Evolutionary conservation across 2,113 vertebrate species (phyloP).

Genomic region (Lycocorax pyrrhopterus): DNA sequence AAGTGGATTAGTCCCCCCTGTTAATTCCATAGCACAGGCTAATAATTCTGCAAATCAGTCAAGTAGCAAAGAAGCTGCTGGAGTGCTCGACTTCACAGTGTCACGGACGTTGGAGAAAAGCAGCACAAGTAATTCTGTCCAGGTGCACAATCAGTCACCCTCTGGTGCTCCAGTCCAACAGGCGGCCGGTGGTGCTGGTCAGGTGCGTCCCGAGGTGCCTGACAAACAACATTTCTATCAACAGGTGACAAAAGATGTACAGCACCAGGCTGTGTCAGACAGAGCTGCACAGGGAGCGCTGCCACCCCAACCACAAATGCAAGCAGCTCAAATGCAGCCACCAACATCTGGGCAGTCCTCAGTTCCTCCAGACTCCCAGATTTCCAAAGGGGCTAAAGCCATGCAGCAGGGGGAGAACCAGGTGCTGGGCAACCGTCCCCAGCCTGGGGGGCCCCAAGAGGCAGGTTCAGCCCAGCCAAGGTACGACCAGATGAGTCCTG

Average conservation of each 20-base stretch:
- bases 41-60: neutral
- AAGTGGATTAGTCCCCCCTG: neutral
- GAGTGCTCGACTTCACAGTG: slow-evolving; percentile 83
- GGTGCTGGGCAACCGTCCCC: neutral
- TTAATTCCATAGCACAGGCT: neutral
- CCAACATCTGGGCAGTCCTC: neutral
- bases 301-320: slow-evolving; percentile 19
- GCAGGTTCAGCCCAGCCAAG: neutral
- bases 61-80: neutral
- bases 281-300: slow-evolving; percentile 33
- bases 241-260: slow-evolving; percentile 88
- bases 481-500: neutral
- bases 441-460: slow-evolving; percentile 23
- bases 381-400: slow-evolving; percentile 29
- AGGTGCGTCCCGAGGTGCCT: slow-evolving; percentile 34
- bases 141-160: neutral
- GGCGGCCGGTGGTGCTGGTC: neutral
- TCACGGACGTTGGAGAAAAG: slow-evolving; percentile 70
- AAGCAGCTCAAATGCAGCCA: neutral
- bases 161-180: slow-evolving; percentile 55
- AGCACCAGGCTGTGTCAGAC: slow-evolving; percentile 64
- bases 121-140: slow-evolving; percentile 10
- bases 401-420: slow-evolving; percentile 25
- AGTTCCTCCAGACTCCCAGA: slow-evolving; percentile 26
- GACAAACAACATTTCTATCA: slow-evolving; percentile 84